phyloP scores from a whole-genome alignment of 1,140 invertebrate genomes.

The Calephelis nemesis region DNA sequence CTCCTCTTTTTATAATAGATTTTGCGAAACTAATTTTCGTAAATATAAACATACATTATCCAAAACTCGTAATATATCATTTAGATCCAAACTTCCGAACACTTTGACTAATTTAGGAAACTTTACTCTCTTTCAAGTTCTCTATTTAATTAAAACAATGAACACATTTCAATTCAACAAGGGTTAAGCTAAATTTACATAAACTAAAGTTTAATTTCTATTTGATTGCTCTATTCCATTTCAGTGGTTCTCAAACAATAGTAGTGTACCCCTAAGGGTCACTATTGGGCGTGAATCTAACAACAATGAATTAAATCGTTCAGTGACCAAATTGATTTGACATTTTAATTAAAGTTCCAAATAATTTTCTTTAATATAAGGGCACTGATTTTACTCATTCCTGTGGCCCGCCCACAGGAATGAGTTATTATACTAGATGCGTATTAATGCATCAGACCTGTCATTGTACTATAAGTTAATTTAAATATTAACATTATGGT shows the following conservation, averaged over 20 bases:
- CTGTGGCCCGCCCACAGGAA: too few species aligned
- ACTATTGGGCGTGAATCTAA: not conserved
- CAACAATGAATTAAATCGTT: too few species aligned
- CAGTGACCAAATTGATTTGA: too few species aligned
- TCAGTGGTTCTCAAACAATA: conserved; percentile 2
- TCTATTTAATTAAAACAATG: conserved; percentile 13
- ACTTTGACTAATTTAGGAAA: conserved; percentile 2
- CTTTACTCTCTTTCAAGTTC: not conserved
- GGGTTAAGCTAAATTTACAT: not conserved
- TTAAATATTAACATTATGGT: too few species aligned
- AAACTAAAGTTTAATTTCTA: conserved; percentile 5
- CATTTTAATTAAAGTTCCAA: too few species aligned
- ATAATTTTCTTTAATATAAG: too few species aligned
- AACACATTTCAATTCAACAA: conserved; percentile 3
- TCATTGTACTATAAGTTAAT: too few species aligned
- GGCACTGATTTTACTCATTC: too few species aligned
- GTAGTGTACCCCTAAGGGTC: not conserved
- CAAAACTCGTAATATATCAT: not conserved
- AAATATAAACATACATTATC: not conserved
- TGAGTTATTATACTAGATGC: too few species aligned
- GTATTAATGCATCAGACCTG: too few species aligned
- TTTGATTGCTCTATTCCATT: conserved; percentile 2
- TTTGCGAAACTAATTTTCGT: not conserved
- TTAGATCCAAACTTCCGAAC: conserved; percentile 2
- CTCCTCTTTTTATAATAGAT: too few species aligned